phyloP scores from a whole-genome alignment of 2,113 vertebrate genomes.

The Gobiocypris rarus region DNA sequence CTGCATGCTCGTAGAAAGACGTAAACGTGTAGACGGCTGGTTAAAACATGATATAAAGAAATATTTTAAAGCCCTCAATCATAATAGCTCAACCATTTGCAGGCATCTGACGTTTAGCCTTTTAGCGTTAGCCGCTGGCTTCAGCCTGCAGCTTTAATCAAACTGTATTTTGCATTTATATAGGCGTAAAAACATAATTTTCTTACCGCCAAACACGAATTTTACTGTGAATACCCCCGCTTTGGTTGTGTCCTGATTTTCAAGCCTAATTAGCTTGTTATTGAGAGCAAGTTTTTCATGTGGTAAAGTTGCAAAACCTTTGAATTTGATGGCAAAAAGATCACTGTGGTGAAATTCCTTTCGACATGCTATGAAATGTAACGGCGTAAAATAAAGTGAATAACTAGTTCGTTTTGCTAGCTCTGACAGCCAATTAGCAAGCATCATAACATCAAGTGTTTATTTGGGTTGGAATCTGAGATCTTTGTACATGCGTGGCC shows the following conservation, averaged over 20 bases:
- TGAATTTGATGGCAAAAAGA: not conserved
- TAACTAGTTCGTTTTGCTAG: not conserved
- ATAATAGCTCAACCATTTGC: slow-evolving; percentile 12
- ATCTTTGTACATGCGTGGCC: not conserved
- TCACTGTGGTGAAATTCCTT: not conserved
- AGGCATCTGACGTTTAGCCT: slow-evolving; percentile 11
- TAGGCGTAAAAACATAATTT: not conserved
- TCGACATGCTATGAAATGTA: not conserved
- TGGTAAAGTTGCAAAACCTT: not conserved
- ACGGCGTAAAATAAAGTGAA: not conserved
- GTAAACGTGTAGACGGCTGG: not conserved
- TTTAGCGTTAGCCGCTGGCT: slow-evolving; percentile 41
- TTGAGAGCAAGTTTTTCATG: not conserved
- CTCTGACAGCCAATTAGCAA: not conserved
- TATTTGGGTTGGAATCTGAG: not conserved
- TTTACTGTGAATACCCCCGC: not conserved
- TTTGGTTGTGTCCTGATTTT: not conserved
- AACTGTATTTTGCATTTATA: slow-evolving; percentile 25
- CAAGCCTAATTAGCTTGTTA: not conserved
- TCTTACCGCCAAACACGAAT: not conserved
- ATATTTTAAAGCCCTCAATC: not conserved
- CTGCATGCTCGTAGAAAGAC: not conserved
- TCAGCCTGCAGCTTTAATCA: not conserved
- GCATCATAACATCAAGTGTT: not conserved
- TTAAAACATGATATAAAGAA: not conserved